Conservation (phyloP, 2,888 invertebrate genomes). For the Ephialtes manifestator region DNA sequence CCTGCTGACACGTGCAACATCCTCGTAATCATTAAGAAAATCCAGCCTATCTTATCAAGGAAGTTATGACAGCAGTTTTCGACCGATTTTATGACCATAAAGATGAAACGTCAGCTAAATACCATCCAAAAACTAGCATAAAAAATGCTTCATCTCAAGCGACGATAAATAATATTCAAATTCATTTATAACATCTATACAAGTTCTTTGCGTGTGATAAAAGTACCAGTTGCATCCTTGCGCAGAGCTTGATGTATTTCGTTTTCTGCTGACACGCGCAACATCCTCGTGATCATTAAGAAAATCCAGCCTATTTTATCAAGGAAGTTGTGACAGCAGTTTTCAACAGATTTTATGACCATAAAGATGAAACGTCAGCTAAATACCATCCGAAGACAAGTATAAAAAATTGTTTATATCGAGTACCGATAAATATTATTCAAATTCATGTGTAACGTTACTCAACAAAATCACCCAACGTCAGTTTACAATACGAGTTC, state of each 20-base stretch:
- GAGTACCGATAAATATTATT: neutral
- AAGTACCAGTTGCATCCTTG: neutral
- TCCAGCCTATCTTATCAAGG: neutral
- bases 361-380: neutral
- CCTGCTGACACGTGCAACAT: slow-evolving; percentile 32
- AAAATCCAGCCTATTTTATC: slow-evolving; percentile 2
- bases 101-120: neutral
- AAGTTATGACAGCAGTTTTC: neutral
- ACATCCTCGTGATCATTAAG: slow-evolving; percentile 12
- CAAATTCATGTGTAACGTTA: neutral
- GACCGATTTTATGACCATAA: neutral
- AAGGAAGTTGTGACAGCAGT: neutral
- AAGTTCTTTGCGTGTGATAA: neutral
- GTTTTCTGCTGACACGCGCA: slow-evolving; percentile 30
- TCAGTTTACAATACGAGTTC: neutral
- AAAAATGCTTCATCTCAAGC: neutral
- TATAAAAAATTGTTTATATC: neutral
- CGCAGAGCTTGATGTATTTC: slow-evolving; percentile 35
- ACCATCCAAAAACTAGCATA: neutral
- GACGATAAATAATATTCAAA: neutral
- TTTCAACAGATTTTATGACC: neutral
- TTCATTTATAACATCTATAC: neutral
- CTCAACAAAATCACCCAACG: neutral
- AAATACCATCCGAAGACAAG: neutral
- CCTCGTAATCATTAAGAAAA: slow-evolving; percentile 22